Evolutionary conservation across 2,888 invertebrate species (phyloP), one percentile per base, ranked within the genome.

Genomic region (Chrysotoxum bicinctum): DNA sequence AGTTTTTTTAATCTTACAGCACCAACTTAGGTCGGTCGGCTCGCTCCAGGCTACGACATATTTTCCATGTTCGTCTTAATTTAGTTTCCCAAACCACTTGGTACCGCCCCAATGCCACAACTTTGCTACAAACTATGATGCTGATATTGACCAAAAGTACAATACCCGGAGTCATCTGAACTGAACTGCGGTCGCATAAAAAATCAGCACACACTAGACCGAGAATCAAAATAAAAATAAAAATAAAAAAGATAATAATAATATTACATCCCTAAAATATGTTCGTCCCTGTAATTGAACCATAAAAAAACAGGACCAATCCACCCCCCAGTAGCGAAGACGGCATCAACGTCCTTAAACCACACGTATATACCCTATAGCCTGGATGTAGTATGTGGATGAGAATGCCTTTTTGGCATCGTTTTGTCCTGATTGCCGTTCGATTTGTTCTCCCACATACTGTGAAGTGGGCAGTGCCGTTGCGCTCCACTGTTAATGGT

Each of bases 401-500:
- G 81, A 50, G 78, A 73, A 48, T 66, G 69, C 10, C 56, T 84
- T 64, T 79, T 77, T 81, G 70, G 77, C 79, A 79, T 87, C 56
- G 60, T 26, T 56, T 87, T 69, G 81, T 80, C 81, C 85, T 83
- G 82, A 87, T 88, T 88, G 82, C 87, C 79, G 78, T 88, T 79
- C 88, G 86, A 88, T 87, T 87, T 87, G 62, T 83, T 82, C 82
- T 78, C 84, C 87, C 87, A 80, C 87, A 87, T 87, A 85, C 87
- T 85, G 88, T 75, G 81, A 87, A 87, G 87, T 87, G 87, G 88
- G 88, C 87, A 84, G 87, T 79, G 68, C 88, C 85, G 72, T 48
- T 77, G 85, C 85, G 85, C 85, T 85, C 85, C 81, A 81, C 69
- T 80, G 68, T 85, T 85, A 85, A 85, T 85, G 85, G 85, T 85